Percentiles rank a stretch among this genome's conserved stretches.
phyloP scores from a whole-genome alignment of 2,113 vertebrate genomes.

The Osmerus mordax region DNA sequence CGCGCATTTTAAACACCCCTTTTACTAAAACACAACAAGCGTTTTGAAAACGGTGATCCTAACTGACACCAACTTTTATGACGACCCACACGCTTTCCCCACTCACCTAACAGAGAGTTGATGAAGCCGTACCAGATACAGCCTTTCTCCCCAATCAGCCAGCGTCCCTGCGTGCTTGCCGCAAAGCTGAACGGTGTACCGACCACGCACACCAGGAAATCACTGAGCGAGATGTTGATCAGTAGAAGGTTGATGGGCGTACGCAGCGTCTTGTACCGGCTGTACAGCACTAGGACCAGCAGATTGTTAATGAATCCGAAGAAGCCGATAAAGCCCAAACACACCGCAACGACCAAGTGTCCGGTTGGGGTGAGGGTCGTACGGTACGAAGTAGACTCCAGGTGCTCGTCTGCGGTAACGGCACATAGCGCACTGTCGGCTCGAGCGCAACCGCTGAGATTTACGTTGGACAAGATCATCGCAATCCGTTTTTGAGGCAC shows the following conservation, averaged over 20 bases:
- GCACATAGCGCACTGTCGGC: constrained; percentile 60
- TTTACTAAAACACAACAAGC: neutral
- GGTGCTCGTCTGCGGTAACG: constrained; percentile 52
- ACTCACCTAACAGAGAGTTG: constrained; percentile 81
- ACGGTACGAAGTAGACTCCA: constrained; percentile 43
- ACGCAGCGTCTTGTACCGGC: constrained; percentile 73
- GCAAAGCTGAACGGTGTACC: constrained; percentile 83
- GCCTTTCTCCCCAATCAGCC: constrained; percentile 75
- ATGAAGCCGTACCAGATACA: constrained; percentile 83
- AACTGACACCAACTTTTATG: neutral
- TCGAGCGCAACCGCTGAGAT: constrained; percentile 63
- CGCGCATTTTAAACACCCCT: too few species aligned
- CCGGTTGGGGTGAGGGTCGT: constrained; percentile 68
- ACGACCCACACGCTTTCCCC: neutral
- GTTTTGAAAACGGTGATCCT: neutral
- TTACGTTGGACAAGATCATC: constrained; percentile 70
- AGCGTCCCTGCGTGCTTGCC: constrained; percentile 74
- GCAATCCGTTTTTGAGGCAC: constrained; percentile 35
- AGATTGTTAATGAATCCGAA: constrained; percentile 75
- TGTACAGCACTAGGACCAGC: constrained; percentile 79
- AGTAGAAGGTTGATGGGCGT: constrained; percentile 82
- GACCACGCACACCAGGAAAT: constrained; percentile 78
- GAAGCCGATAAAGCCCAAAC: constrained; percentile 70
- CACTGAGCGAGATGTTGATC: constrained; percentile 79
- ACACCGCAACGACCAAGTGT: constrained; percentile 71